Percentiles rank a stretch among this genome's conserved stretches.
phyloP scores from a whole-genome alignment of 1,140 invertebrate genomes.

The Atta texana region DNA sequence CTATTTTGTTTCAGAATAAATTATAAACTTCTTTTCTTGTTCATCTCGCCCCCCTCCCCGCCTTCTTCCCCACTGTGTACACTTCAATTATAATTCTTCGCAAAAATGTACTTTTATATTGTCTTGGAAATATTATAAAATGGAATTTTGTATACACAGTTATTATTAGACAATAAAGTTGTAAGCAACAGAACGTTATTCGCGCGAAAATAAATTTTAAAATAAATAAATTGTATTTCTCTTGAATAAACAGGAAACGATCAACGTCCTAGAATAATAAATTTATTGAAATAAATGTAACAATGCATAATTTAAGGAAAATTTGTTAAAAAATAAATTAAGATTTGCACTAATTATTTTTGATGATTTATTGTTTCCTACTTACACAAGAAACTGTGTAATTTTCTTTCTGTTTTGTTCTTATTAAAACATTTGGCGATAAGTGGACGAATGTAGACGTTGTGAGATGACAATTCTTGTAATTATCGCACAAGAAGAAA shows the following conservation, averaged over 20 bases:
- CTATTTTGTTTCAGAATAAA: not conserved
- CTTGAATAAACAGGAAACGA: conserved; percentile 22
- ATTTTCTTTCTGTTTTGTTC: not conserved
- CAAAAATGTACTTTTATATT: not conserved
- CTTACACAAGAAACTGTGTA: not conserved
- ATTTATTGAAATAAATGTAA: not conserved
- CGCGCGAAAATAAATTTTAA: not conserved
- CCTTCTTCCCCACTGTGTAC: too few relatives aligned
- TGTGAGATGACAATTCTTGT: not conserved
- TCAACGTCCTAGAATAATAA: not conserved
- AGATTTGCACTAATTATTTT: not conserved
- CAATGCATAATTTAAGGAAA: not conserved
- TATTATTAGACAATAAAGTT: not conserved
- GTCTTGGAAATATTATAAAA: not conserved
- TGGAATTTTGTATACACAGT: not conserved
- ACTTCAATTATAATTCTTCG: not conserved
- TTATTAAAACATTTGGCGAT: not conserved
- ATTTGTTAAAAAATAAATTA: not conserved
- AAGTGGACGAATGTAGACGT: not conserved
- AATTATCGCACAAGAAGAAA: not conserved
- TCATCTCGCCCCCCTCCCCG: too few relatives aligned
- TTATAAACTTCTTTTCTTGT: not conserved
- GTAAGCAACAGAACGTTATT: not conserved
- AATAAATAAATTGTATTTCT: not conserved
- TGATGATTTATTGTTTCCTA: not conserved